These are phyloP conservation scores for Blera fallax DNA, from an alignment of 2,888 invertebrate species.

Conservation along the genomic window DNA sequence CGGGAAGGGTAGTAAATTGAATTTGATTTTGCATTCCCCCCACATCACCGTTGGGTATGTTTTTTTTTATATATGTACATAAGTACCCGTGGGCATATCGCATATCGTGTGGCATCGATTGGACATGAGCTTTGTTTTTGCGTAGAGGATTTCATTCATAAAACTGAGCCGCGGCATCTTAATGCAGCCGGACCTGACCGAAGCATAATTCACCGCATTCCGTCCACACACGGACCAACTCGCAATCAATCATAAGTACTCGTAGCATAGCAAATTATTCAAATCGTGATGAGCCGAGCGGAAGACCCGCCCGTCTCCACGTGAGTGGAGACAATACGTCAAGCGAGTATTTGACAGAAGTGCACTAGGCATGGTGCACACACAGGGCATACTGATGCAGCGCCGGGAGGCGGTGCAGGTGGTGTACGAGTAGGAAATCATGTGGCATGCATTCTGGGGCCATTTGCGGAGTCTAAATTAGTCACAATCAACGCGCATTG, in stretches of 20 bases:
- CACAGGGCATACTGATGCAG: background rate
- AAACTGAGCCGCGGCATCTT: slow-evolving; percentile 24
- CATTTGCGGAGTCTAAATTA: slow-evolving; percentile 62
- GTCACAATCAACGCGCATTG: slow-evolving; percentile 71
- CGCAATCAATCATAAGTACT: slow-evolving; percentile 63
- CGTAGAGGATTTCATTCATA: slow-evolving; percentile 51
- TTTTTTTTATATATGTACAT: background rate
- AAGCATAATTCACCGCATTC: slow-evolving; percentile 48
- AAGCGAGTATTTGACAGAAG: slow-evolving; percentile 37
- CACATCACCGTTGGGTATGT: background rate
- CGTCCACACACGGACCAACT: slow-evolving; percentile 2
- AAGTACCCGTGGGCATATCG: slow-evolving; percentile 48
- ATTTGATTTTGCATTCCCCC: slow-evolving; percentile 29
- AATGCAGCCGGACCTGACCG: slow-evolving; percentile 1
- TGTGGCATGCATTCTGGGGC: slow-evolving; percentile 59
- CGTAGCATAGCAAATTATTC: slow-evolving; percentile 62
- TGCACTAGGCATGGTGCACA: slow-evolving; percentile 22
- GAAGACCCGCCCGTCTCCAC: slow-evolving; percentile 67
- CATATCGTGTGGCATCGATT: slow-evolving; percentile 71
- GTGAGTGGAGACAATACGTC: slow-evolving; percentile 46
- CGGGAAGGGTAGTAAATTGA: background rate
- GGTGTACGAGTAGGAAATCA: slow-evolving; percentile 59
- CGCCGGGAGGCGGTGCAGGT: background rate
- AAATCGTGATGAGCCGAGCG: slow-evolving; percentile 57
- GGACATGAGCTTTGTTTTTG: slow-evolving; percentile 39